Evolutionary conservation across 2,888 invertebrate species (phyloP), one percentile per base, ranked within the genome.

Genomic region (Agriotes lineatus): DNA sequence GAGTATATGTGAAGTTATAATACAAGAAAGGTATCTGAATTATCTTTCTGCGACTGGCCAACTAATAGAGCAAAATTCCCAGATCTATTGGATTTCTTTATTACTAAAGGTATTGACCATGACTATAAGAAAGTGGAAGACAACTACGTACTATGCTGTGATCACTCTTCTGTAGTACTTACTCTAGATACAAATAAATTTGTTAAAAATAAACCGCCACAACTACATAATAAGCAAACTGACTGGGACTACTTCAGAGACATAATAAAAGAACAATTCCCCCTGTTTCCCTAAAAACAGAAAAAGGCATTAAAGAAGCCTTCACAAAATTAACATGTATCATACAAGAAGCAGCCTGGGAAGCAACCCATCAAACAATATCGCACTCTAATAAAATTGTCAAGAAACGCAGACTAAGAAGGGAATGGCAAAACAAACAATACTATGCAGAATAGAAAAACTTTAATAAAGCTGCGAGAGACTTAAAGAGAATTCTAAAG

Each of bases 191-290:
- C 16, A 25, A 30, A 30, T 19, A n/a, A n/a, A n/a, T 14, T 54
- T 6, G 33, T 33, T 19, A 30, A 54, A 54, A 54, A 54, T 25
- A 30, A 54, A 54, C 54, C 33, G 7, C 6, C 18, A 14, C 54
- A 54, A 54, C 14, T 33, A 19, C 35, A 54, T 16, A 33, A 54
- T 33, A 54, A 54, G n/a, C 33, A 54, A 18, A 54, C 30, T 30
- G 54, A 54, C 14, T 54, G 18, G 35, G 14, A 54, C 16, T 54
- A 33, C 16, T 35, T 54, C 33, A 54, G 54, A 35, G 35, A 54
- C 9, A 14, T 54, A 2, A 12, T 54, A 16, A 4, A 16, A 4
- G 44, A 25, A 16, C 10, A 5, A 7, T 16, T 30, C 19, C 33
- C 2, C 9, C 9, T 44, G 44, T 14, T 50, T 12, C 20, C 12